These are phyloP conservation scores for Melanotaenia trifasciata DNA, from an alignment of 2,797 vertebrate species.

Conservation along the genomic window DNA sequence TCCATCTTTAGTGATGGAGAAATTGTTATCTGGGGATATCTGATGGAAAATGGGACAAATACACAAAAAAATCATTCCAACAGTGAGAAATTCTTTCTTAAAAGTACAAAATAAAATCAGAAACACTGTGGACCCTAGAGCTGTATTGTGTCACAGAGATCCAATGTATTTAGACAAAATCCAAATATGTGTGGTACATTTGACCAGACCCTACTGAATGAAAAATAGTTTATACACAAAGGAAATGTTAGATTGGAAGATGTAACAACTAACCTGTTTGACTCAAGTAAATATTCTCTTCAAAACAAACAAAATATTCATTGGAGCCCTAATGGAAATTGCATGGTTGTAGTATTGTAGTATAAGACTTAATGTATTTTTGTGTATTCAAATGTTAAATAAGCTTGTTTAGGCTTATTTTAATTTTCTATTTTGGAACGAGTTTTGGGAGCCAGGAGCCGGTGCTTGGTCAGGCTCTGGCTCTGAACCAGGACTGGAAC, in stretches of 20 bases:
- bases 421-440: too few relatives aligned
- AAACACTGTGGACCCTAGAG: background rate
- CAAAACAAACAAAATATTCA: background rate
- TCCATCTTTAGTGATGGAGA: conserved; percentile 83
- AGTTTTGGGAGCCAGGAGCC: too few relatives aligned
- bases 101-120: conserved; percentile 1
- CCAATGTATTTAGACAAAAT: background rate
- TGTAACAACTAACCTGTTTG: background rate
- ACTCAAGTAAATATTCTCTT: background rate
- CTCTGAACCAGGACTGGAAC: too few relatives aligned
- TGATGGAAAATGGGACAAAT: conserved; percentile 48
- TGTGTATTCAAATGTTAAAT: background rate
- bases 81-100: background rate
- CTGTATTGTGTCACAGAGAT: background rate
- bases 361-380: background rate
- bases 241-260: background rate
- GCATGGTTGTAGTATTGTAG: background rate
- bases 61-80: conserved; percentile 3
- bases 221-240: background rate
- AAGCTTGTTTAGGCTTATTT: background rate
- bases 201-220: background rate
- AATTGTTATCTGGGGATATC: conserved; percentile 81
- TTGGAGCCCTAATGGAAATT: background rate
- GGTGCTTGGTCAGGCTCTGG: too few relatives aligned
- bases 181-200: background rate